phyloP scores from a whole-genome alignment of 35 echinoderm and acorn worm species.

The Patiria miniata region DNA sequence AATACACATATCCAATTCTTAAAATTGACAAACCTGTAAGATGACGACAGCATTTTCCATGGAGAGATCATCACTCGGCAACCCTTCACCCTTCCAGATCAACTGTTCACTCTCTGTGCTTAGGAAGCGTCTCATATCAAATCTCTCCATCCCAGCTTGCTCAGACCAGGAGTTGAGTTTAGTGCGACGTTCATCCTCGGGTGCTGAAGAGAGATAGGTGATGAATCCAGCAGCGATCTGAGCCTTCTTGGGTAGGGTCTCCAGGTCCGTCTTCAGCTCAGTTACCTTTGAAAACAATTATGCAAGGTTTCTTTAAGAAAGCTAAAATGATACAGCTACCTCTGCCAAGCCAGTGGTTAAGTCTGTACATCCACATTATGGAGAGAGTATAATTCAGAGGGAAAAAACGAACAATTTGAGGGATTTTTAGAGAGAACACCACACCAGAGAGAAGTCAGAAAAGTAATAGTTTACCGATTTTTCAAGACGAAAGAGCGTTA shows the following conservation, averaged over 20 bases:
- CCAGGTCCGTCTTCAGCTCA: conserved; percentile 83
- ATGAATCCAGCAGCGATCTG: conserved; percentile 96
- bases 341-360: neutral
- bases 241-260: conserved; percentile 92
- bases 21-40: conserved; percentile 60
- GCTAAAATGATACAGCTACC: neutral
- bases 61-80: conserved; percentile 94
- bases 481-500: no score
- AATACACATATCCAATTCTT: neutral
- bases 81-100: conserved; percentile 93
- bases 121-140: conserved; percentile 87
- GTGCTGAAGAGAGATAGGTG: conserved; percentile 88
- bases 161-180: conserved; percentile 63
- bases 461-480: no score
- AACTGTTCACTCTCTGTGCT: conserved; percentile 97
- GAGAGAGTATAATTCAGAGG: no score
- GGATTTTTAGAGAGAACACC: no score
- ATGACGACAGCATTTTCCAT: conserved; percentile 98
- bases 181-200: conserved; percentile 74
- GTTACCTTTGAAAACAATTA: conserved; percentile 62
- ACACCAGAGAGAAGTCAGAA: no score
- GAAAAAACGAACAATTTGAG: neutral
- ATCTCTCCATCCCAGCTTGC: conserved; percentile 49
- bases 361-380: no score
- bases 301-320: no score